A percentile compares a stretch with the other conserved stretches of the same genome.
Conservation (phyloP, 2,888 invertebrate species). For the Drosophila mimetica region DNA sequence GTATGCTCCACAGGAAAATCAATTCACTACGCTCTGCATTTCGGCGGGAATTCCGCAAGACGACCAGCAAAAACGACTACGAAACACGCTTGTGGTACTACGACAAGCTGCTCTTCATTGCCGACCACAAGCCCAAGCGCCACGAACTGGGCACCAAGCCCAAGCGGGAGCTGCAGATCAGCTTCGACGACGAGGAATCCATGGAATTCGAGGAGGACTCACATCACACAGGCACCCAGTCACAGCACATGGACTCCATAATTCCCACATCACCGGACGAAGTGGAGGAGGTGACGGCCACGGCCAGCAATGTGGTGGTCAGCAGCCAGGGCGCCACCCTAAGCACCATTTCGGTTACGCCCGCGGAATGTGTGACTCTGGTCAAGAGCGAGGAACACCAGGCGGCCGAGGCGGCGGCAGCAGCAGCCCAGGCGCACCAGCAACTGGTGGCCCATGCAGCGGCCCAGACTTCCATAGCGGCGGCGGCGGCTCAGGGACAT, state of each 20-base stretch:
- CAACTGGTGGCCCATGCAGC: constrained; percentile 72
- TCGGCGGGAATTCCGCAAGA: constrained; percentile 82
- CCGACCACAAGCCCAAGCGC: constrained; percentile 82
- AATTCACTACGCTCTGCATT: constrained; percentile 83
- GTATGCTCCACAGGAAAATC: constrained; percentile 75
- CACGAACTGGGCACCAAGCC: constrained; percentile 67
- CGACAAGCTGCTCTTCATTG: constrained; percentile 82
- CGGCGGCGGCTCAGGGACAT: constrained; percentile 64
- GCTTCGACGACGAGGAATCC: constrained; percentile 82
- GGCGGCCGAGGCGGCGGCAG: constrained; percentile 56
- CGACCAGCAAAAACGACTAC: constrained; percentile 76
- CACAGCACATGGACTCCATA: constrained; percentile 63
- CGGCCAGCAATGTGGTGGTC: constrained; percentile 58
- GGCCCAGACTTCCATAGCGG: constrained; percentile 59
- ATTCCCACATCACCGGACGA: constrained; percentile 62
- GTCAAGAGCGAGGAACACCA: constrained; percentile 79
- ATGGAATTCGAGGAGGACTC: constrained; percentile 82
- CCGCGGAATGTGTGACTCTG: constrained; percentile 78
- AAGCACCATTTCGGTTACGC: constrained; percentile 67
- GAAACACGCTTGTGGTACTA: constrained; percentile 84
- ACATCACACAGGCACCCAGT: constrained; percentile 66
- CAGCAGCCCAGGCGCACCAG: constrained; percentile 65
- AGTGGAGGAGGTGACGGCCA: constrained; percentile 47
- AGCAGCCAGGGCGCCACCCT: constrained; percentile 66
- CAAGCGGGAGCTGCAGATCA: constrained; percentile 76